Base-by-base conservation (phyloP, 2,797 vertebrate genomes). In the Semotilus atromaculatus region DNA sequence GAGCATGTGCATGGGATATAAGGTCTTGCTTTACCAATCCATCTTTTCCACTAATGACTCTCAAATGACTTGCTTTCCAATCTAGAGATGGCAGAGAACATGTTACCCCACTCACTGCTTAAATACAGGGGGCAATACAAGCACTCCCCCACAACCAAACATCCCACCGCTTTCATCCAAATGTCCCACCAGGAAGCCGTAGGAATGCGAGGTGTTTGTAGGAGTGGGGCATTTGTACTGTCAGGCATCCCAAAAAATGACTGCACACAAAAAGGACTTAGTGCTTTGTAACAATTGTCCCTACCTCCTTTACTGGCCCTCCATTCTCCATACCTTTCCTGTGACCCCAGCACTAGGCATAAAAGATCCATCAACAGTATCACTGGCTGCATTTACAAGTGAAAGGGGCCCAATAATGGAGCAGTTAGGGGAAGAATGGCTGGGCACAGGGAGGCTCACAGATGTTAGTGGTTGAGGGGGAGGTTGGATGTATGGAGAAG, bases 371-470 rank as follows among this genome's bases (percentile, higher is more conserved):
- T 91, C 90, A 88, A 89, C 89, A 89, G 89, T 90, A 91, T 94
- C 92, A 90, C 91, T 94, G 92, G 89, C 91, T 53, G 87, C 85
- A 97, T 97, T 97, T 96, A 96, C 96, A 97, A 96, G 92, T 96
- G 96, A 97, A 97, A 96, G 94, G 93, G 90, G 88, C 86, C 90
- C 84, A 94, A 96, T 95, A 97, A 96, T 95, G 95, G 95, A 96
- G 95, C 96, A 95, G 96, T 96, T 96, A 96, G 94, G 93, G 93
- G 91, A 92, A 96, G 96, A 96, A 97, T 96, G 93, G 93, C 91
- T 89, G 90, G 91, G 93, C 93, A 92, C 93, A 93, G 95, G 95
- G 94, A 95, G 93, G 93, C 96, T 95, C 96, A 97, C 96, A 97
- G 96, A 97, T 97, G 96, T 97, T 96, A 88, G 93, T 70, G 87